Base-by-base conservation (phyloP, 2,797 vertebrate genomes). In the Adelosebastes latens region DNA sequence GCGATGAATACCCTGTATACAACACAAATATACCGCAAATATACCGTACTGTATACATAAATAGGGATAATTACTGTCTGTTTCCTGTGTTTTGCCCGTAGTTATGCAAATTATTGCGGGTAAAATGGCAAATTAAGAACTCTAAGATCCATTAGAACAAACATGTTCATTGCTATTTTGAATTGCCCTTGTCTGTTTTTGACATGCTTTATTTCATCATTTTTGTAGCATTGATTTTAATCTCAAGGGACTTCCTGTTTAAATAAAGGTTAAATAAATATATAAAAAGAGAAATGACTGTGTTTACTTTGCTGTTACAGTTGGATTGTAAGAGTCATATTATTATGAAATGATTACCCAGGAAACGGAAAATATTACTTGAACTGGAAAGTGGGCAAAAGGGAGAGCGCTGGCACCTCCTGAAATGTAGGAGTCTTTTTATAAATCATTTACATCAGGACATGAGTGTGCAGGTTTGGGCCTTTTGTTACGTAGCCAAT, bases 361-460 rank as follows among this genome's bases (percentile, higher is more conserved):
- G 75, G 73, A 81, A 84, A 75, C 7, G 16, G 77, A 81, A 87
- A 81, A 56, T 29, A 39, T 56, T 56, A 67, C 49, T 71, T 72
- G 14, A 69, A 62, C 25, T 65, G 75, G 29, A 80, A 80, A 83
- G 73, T 75, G 73, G 76, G 52, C 73, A 84, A 81, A 81, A 34
- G 27, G 52, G 27, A 7, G 0, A 70, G 20, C 8, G 56, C 63
- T 29, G 75, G 78, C 85, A 60, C 22, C 69, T 11, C 11, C 32
- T 79, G 59, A 75, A 72, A 81, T 27, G 53, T n/a, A 60, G 70
- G 20, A 61, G 52, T 81, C 62, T 84, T 84, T 81, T 85, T 75
- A 75, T 81, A 68, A 88, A 88, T 88, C 71, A 89, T 84, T 88
- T 77, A 73, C 81, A 16, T 90, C 77, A 82, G 69, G 73, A 78